Percentiles rank a stretch among this genome's conserved stretches.
Evolutionary conservation across 2,888 invertebrate species (phyloP).

Genomic region (Hylaea fasciaria): DNA sequence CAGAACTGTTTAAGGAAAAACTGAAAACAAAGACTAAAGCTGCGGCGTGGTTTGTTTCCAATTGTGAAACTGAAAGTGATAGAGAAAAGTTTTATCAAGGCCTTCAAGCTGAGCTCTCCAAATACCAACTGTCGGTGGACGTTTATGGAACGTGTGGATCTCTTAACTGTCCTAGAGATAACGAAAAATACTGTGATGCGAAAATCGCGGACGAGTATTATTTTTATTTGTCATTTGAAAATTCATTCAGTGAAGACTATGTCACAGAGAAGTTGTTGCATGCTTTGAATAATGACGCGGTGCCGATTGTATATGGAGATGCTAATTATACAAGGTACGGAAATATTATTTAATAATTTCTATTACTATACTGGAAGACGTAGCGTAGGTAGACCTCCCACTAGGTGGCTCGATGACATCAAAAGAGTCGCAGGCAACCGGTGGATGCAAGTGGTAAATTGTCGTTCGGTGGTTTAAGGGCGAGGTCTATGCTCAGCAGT

Average conservation of each 20-base stretch:
- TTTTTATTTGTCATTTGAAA: constrained; percentile 71
- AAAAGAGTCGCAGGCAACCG: no score
- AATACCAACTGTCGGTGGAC: constrained; percentile 41
- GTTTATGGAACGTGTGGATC: constrained; percentile 48
- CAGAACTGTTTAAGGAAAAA: constrained; percentile 49
- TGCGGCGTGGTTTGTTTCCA: constrained; percentile 59
- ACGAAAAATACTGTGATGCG: constrained; percentile 50
- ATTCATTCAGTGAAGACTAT: constrained; percentile 66
- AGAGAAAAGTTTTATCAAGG: constrained; percentile 36
- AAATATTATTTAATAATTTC: no score
- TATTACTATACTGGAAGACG: no score
- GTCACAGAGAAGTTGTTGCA: constrained; percentile 63
- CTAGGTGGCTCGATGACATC: no score
- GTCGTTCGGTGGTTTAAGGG: no score
- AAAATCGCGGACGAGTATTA: constrained; percentile 53
- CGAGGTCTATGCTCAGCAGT: no score
- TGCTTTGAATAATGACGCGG: constrained; percentile 73
- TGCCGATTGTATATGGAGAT: constrained; percentile 89
- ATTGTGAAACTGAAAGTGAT: constrained; percentile 36
- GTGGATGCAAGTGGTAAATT: no score
- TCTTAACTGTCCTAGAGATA: constrained; percentile 42
- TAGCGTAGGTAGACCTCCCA: no score
- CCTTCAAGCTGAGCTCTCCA: constrained; percentile 36
- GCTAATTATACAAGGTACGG: constrained; percentile 68
- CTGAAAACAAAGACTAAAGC: constrained; percentile 53